Percentiles rank a stretch among this genome's conserved stretches.
These are phyloP conservation scores for Nothoprocta pentlandii DNA, from an alignment of 2,113 vertebrate genomes.

Conservation along the genomic window DNA sequence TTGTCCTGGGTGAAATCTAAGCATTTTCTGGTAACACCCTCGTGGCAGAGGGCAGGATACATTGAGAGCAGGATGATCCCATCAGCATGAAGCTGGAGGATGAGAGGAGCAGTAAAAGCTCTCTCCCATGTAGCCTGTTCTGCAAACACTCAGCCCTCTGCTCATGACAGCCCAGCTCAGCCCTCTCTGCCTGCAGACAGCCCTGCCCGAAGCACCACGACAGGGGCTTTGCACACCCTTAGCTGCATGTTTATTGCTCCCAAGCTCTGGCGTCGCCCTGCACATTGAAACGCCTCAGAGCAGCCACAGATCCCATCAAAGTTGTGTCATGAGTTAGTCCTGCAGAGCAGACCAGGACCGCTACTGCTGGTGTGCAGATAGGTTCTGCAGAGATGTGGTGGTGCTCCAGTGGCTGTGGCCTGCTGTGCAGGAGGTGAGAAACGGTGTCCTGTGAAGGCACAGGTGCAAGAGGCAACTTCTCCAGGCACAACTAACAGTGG, in stretches of 20 bases:
- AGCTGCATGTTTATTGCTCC: not conserved
- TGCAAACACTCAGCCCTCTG: not conserved
- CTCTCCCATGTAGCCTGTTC: not conserved
- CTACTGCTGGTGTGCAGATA: not conserved
- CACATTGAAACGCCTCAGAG: fast-evolving
- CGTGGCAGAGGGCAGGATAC: not conserved
- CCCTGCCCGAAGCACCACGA: not conserved
- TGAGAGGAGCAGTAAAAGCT: not conserved
- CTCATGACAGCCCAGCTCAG: too few species aligned
- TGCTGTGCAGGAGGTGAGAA: not conserved
- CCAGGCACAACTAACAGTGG: conserved; percentile 42
- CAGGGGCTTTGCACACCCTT: not conserved
- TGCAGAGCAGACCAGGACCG: fast-evolving
- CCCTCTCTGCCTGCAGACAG: not conserved
- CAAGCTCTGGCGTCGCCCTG: not conserved
- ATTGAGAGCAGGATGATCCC: too few species aligned
- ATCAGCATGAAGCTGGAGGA: not conserved
- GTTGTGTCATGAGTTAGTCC: not conserved
- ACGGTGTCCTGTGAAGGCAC: conserved; percentile 9
- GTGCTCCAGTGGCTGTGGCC: not conserved
- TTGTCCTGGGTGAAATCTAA: too few species aligned
- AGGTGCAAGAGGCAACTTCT: conserved; percentile 69
- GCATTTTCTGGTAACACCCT: not conserved
- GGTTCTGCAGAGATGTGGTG: not conserved
- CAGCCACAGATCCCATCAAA: not conserved